Base-by-base conservation (phyloP, 2,888 invertebrate genomes). In the Thalpophila matura region DNA sequence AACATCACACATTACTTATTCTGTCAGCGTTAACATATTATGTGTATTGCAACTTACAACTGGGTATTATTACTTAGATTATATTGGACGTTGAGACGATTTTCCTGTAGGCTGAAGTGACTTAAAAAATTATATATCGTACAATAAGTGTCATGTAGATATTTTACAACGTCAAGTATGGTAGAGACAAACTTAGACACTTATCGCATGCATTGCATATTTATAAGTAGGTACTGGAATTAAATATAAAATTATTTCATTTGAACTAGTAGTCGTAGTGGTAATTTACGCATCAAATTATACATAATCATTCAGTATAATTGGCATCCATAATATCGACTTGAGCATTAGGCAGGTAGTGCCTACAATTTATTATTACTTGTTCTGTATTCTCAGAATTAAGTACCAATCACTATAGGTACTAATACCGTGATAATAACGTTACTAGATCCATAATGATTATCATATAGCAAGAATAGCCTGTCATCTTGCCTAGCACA, bases 1-100 rank as follows among this genome's bases (percentile, higher is more conserved):
- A 65, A 67, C 68, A 67, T 59, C 45, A 45, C 55, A 24, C 42
- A 79, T 79, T 60, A 66, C 33, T 49, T 64, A 76, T 77, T 73
- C 62, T 46, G 31, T 31, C 22, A 50, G 31, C 57, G 59, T 67
- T 50, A 40, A 43, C 47, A 51, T 61, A 66, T 59, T 56, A 65
- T 62, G 56, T 43, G 31, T 64, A 56, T 59, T 67, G 55, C 47
- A 61, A 61, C 43, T 68, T 47, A 60, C 59, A 50, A 18, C n/a
- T 66, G 51, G 37, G 50, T 51, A 61, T 70, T 67, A 68, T 57
- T 67, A 24, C 43, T 51, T 56, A 49, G 9, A 51, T 47, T 68
- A 60, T 55, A 46, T 67, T 66, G 45, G 40, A 35, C 27, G 53
- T 68, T 74, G 14, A 47, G 16, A 73, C 10, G 27, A 22, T 68